Percentiles rank a stretch among this genome's conserved stretches.
Evolutionary conservation across 2,888 invertebrate genomes (phyloP).

Genomic region (Hirtodrosophila trivittata): DNA sequence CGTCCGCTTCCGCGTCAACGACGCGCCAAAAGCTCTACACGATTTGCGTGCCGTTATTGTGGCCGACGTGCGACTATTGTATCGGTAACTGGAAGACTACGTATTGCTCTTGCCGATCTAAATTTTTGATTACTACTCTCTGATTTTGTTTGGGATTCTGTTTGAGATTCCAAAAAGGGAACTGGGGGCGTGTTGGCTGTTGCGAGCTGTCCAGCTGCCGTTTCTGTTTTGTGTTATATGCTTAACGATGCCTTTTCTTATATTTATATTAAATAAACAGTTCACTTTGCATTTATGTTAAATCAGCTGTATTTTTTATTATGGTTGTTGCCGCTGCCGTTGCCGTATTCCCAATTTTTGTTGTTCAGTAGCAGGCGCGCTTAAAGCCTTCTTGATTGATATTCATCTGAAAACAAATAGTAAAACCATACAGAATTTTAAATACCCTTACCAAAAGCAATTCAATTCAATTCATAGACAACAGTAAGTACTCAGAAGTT

Average conservation of each 20-base stretch:
- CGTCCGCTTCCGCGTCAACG: constrained; percentile 39
- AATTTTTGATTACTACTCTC: too few species aligned
- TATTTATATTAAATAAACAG: constrained; percentile 71
- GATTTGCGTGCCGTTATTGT: constrained; percentile 42
- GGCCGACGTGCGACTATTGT: constrained; percentile 12
- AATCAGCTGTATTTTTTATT: constrained; percentile 47
- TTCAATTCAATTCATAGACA: too few species aligned
- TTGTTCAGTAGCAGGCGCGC: constrained; percentile 36
- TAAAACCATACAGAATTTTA: constrained; percentile 13
- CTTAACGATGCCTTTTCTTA: constrained; percentile 29
- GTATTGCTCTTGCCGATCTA: constrained; percentile 9
- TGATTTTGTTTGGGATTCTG: too few species aligned
- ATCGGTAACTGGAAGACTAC: constrained; percentile 26
- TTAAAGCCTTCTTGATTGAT: constrained; percentile 54
- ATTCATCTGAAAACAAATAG: constrained; percentile 42
- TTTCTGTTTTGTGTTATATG: constrained; percentile 66
- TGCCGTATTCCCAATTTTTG: constrained; percentile 14
- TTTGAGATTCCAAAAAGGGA: constrained; percentile 3
- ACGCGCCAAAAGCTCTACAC: constrained; percentile 36
- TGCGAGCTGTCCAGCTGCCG: constrained; percentile 17
- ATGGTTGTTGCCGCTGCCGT: constrained; percentile 25
- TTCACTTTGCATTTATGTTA: constrained; percentile 36
- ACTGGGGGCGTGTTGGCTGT: constrained; percentile 2
- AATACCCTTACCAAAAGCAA: too few species aligned
- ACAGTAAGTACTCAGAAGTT: too few species aligned